Base-by-base conservation (phyloP, 2,888 invertebrate genomes). In the Nyleta sp. region DNA sequence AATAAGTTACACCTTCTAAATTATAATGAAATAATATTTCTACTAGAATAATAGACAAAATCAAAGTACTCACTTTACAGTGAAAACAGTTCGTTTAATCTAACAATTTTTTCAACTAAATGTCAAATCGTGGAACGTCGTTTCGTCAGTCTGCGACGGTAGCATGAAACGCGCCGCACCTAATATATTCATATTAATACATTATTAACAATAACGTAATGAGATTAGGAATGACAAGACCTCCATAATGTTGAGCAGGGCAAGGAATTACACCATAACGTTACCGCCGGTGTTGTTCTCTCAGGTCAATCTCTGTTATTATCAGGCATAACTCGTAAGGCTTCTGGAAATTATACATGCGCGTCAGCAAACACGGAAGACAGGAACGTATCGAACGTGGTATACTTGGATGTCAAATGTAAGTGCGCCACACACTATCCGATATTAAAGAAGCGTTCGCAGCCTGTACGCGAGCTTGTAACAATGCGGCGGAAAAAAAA, bases 261-360 rank as follows among this genome's bases (percentile, higher is more conserved):
- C 84, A 93, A 93, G 80, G 96, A 96, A 91, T 94, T 97, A 84
- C 95, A 94, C 91, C 96, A 96, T 91, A 97, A 97, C 91, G 94
- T 95, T 84, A 94, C 94, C 17, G 95, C 94, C 15, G 97, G 97
- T 57, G 93, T 97, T 74, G 96, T 97, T 85, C 93, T 97, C 86
- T 96, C 96, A 89, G 96, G 96, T 88, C 96, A 96, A 91, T 96
- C 96, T 88, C 92, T 97, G 83, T 96, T 97, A 17, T 94, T 97
- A 80, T 97, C 97, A 90, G 95, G 95, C 85, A 96, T 97, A 81
- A 95, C 95, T 57, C 92, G 96, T 81, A 94, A 95, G 75, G 95
- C 96, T 53, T 96, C 96, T 40, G 97, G 97, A n/a, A 95, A 95
- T 91, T 97, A 97, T 91, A 96, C 95, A 72, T 97, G 97, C 89